Evolutionary conservation across 2,888 invertebrate genomes (phyloP), one percentile per base, ranked within the genome.

Genomic region (Drosophila kambysellisi): DNA sequence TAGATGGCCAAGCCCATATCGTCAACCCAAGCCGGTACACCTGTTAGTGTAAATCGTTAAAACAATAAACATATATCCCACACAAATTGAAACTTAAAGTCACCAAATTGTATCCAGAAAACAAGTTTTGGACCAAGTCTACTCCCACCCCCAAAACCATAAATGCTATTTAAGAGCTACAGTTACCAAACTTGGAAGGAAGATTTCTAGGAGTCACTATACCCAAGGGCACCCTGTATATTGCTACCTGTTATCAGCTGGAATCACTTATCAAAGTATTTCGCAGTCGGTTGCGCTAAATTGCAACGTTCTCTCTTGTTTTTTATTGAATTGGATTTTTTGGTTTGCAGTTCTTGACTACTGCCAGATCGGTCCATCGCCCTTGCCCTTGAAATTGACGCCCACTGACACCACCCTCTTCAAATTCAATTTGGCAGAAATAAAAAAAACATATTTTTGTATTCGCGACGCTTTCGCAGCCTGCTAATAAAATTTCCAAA

Each of bases 401-500:
- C 7, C 17, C 50, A 51, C 56, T 48, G 58, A 41, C 20, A n/a
- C 12, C 58, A 35, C 25, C 51, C 9, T 1, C 30, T 46, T 11
- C 8, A 51, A 15, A 53, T 61, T 11, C 30, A 60, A 37, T 65
- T 57, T 63, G 58, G 25, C 53, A 57, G 43, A 58, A 56, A 59
- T 62, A 54, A 72, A 58, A 58, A 58, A 51, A 77, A 33, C 65
- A 74, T 81, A 81, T 79, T 73, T 72, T 74, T 62, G 52, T 62
- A 68, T 76, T 50, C 41, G 66, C 64, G 48, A 48, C 76, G 80
- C 76, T 67, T 48, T 62, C 25, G 33, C 72, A 68, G 70, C 59
- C 63, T 15, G 68, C 74, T 74, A 85, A 85, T 83, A 69, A 76
- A 79, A 82, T 70, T 63, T 61, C 53, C 41, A 72, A 78, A 78